phyloP scores from a whole-genome alignment of 2,113 vertebrate genomes.

The Pavo muticus region DNA sequence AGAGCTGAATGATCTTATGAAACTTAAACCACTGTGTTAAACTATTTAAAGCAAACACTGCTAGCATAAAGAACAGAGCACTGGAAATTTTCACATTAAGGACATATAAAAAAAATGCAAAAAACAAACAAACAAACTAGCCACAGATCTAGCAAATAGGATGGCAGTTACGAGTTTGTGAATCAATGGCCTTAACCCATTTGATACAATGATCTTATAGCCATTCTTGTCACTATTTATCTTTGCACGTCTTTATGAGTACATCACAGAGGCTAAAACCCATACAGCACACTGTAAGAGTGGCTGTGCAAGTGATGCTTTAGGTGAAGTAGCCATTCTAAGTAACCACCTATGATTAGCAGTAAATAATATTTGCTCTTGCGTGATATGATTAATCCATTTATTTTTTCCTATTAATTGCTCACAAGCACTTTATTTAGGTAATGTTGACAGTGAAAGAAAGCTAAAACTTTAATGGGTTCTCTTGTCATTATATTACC shows the following conservation, averaged over 20 bases:
- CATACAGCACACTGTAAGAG: neutral
- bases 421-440: neutral
- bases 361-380: neutral
- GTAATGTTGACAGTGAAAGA: neutral
- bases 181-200: neutral
- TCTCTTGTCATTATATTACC: neutral
- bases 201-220: accelerated
- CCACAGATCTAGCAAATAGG: neutral
- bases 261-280: neutral
- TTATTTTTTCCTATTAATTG: neutral
- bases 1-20: neutral
- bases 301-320: neutral
- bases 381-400: neutral
- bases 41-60: neutral
- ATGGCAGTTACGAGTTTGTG: neutral
- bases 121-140: neutral
- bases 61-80: neutral
- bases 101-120: neutral
- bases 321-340: neutral
- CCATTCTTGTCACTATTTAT: neutral
- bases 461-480: neutral
- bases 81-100: neutral
- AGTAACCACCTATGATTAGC: neutral
- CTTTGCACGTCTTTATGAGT: neutral
- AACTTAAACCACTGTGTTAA: neutral